Base-by-base conservation (phyloP, 2,888 invertebrate species). In the Rutpela maculata region DNA sequence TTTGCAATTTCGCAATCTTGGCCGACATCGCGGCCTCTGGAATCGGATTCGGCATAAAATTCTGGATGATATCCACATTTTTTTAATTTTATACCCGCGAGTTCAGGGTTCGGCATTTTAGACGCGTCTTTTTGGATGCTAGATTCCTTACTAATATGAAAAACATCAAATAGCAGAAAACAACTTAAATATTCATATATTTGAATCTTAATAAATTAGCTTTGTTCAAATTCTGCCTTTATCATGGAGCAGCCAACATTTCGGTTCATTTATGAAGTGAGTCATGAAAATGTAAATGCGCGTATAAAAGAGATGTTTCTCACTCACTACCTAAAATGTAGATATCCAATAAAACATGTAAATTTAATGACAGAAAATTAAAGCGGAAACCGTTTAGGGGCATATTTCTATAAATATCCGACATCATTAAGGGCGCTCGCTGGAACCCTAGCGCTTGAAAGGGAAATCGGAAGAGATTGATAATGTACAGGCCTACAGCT, bases 361-460 rank as follows among this genome's bases (percentile, higher is more conserved):
- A 65, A 65, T 38, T 38, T 38, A 57, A 68, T 22, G 31, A 57
- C 17, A 68, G 9, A 11, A 55, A 67, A 57, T 68, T 68, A 68
- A 22, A 22, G 31, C 68, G 57, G 43, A 43, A 57, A 55, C 31
- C 26, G 31, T 56, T 56, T 50, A 26, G 26, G 56, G 68, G 26
- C 12, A 18, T 17, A n/a, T 43, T 22, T 68, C 56, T 68, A 57
- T 68, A 68, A 55, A 68, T 68, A 68, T 56, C 11, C 12, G 43
- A 68, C 68, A 55, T 68, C 50, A 68, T 68, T 68, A 68, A 26
- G 68, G 56, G 55, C 57, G 35, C 31, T 2, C 68, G 12, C 56
- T n/a, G 68, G 35, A 43, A 15, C 55, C 50, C 26, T 35, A 26
- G n/a, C 26, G 43, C 10, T 57, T 17, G 68, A 68, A 56, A 15